phyloP scores from a whole-genome alignment of 2,888 invertebrate species.

The Euplexia lucipara region DNA sequence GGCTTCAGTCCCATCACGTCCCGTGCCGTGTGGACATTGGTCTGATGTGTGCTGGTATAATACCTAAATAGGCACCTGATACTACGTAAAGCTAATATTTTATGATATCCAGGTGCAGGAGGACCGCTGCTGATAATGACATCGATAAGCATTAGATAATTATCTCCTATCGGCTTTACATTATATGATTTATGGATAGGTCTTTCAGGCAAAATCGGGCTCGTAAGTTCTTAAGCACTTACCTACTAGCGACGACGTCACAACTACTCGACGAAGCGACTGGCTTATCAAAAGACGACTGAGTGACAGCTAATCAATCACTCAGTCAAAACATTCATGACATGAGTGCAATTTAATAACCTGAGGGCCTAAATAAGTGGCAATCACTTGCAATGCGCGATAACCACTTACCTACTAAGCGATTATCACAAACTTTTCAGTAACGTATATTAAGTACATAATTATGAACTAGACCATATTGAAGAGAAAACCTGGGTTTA shows the following conservation, averaged over 20 bases:
- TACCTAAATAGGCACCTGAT: too few relatives aligned
- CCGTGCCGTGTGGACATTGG: not conserved
- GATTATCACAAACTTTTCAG: too few relatives aligned
- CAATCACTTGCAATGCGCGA: too few relatives aligned
- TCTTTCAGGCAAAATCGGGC: conserved; percentile 5
- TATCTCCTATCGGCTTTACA: not conserved
- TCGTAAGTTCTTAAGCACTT: not conserved
- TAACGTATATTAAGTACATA: too few relatives aligned
- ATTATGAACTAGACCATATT: too few relatives aligned
- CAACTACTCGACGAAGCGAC: not conserved
- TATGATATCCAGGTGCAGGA: not conserved
- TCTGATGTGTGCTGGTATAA: not conserved
- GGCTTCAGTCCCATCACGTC: not conserved
- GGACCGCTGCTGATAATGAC: conserved; percentile 2
- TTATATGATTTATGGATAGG: conserved; percentile 6
- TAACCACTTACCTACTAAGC: too few relatives aligned
- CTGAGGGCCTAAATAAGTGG: not conserved
- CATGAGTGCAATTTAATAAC: conserved; percentile 10
- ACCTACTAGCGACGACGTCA: not conserved
- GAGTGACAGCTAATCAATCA: not conserved
- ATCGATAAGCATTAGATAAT: not conserved
- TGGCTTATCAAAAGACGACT: conserved; percentile 19
- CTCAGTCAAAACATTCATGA: not conserved
- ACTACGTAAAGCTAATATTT: not conserved
- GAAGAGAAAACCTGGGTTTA: too few relatives aligned